Percentiles rank a stretch among this genome's conserved stretches.
Conservation (phyloP, 2,888 invertebrate species). For the Urechis unicinctus region DNA sequence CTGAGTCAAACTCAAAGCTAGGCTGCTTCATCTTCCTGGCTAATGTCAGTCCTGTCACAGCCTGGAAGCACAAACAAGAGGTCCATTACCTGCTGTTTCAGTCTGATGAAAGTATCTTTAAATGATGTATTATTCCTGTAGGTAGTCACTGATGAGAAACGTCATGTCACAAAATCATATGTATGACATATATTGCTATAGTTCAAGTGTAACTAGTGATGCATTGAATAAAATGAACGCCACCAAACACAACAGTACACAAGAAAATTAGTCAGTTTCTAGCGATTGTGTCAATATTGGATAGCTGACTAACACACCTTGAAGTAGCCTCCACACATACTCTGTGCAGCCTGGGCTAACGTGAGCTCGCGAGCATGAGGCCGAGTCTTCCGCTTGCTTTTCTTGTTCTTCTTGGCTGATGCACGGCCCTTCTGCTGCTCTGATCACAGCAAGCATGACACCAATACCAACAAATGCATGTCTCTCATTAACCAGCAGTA, state of each 20-base stretch:
- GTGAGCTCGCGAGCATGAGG: constrained; percentile 75
- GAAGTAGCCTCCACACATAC: constrained; percentile 90
- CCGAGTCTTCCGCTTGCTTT: constrained; percentile 55
- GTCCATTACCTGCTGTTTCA: background rate
- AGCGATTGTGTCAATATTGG: background rate
- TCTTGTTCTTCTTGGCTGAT: constrained; percentile 56
- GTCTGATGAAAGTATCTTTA: background rate
- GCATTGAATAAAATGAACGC: too few relatives aligned
- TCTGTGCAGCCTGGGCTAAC: constrained; percentile 85
- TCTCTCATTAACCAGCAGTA: constrained; percentile 12
- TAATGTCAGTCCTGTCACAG: constrained; percentile 80
- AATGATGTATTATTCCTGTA: too few relatives aligned
- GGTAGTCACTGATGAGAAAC: too few relatives aligned
- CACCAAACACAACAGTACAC: background rate
- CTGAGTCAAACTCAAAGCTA: constrained; percentile 79
- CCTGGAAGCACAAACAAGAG: constrained; percentile 58
- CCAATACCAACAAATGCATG: constrained; percentile 40
- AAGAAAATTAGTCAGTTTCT: background rate
- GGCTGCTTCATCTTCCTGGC: constrained; percentile 80
- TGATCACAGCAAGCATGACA: constrained; percentile 15
- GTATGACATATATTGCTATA: too few relatives aligned
- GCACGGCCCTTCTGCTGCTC: constrained; percentile 35
- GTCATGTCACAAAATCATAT: too few relatives aligned
- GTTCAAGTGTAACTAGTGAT: too few relatives aligned
- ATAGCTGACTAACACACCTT: constrained; percentile 57